Evolutionary conservation across 2,113 vertebrate species (phyloP).

Genomic region (Pterocles burchelli): DNA sequence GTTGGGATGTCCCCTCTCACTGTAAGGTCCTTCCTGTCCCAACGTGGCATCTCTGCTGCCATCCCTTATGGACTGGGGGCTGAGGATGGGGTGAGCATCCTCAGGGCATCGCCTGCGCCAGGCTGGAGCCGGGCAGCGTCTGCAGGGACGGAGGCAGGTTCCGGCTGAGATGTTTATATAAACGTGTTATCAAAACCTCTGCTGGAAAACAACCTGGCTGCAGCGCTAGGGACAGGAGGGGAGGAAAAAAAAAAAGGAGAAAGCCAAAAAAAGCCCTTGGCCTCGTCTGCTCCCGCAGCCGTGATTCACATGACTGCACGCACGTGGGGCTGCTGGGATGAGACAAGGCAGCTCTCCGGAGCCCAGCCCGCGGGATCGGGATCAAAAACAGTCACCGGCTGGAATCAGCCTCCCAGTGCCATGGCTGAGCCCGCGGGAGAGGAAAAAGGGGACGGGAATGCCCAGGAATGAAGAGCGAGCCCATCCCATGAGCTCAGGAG

Average conservation of each 20-base stretch:
- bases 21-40: background rate
- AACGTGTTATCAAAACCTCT: background rate
- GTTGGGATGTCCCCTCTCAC: background rate
- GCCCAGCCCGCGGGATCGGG: accelerated
- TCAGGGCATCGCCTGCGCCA: background rate
- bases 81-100: background rate
- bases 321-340: background rate
- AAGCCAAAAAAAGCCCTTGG: constrained; percentile 32
- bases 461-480: background rate
- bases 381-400: background rate
- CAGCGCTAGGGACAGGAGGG: background rate
- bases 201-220: constrained; percentile 28
- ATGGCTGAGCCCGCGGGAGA: accelerated
- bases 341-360: background rate
- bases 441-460: background rate
- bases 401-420: background rate
- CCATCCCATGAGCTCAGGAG: background rate
- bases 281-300: background rate
- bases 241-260: background rate
- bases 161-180: background rate
- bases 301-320: background rate
- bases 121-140: background rate
- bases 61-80: accelerated
- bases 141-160: background rate
- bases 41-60: background rate